Percentiles rank a stretch among this genome's conserved stretches.
These are phyloP conservation scores for Zosterops borbonicus DNA, from an alignment of 2,113 vertebrate genomes.

Conservation along the genomic window DNA sequence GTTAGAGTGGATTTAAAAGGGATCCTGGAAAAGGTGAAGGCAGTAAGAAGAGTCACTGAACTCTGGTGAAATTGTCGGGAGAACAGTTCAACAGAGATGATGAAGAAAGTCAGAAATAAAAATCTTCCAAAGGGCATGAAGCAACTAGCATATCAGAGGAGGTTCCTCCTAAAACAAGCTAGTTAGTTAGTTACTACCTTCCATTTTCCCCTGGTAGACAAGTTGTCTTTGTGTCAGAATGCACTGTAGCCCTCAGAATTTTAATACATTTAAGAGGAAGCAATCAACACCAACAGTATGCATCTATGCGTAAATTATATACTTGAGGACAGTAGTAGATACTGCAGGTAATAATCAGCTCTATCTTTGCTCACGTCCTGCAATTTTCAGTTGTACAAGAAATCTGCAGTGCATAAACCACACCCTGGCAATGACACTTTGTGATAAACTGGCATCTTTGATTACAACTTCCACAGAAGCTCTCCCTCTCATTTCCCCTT, in stretches of 20 bases:
- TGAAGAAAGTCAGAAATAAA: conserved; percentile 16
- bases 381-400: background rate
- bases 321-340: conserved; percentile 48
- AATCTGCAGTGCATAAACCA: background rate
- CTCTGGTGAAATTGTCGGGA: background rate
- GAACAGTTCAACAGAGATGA: background rate
- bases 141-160: conserved; percentile 3
- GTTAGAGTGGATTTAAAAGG: conserved; percentile 28
- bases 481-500: background rate
- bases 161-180: background rate
- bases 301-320: background rate
- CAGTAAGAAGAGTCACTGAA: conserved; percentile 18
- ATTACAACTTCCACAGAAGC: background rate
- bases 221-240: conserved; percentile 65
- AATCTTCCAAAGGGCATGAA: conserved; percentile 50
- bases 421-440: background rate
- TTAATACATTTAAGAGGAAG: conserved; percentile 46
- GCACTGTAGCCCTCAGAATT: conserved; percentile 55
- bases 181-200: conserved; percentile 35
- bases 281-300: conserved; percentile 21
- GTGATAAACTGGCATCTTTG: background rate
- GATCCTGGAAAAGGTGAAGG: conserved; percentile 15
- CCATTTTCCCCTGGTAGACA: conserved; percentile 15
- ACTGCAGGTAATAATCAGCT: conserved; percentile 32
- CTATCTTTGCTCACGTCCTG: conserved; percentile 25